Conservation (phyloP, 2,888 invertebrate genomes). For the Reticulitermes lucifugus region DNA sequence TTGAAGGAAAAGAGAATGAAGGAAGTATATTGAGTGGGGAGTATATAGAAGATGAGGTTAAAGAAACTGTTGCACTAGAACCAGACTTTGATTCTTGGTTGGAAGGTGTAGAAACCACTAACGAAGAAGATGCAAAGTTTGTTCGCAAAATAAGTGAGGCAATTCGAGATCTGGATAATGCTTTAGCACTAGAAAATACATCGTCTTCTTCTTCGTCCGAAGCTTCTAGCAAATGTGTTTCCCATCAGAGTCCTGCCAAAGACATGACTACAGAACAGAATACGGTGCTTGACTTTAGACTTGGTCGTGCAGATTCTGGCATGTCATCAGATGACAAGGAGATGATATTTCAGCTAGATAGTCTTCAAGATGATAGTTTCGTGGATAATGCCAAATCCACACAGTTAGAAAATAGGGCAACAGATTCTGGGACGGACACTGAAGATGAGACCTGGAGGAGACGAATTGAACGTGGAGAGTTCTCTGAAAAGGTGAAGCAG, state of each 20-base stretch:
- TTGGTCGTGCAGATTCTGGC: constrained; percentile 58
- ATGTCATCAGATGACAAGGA: constrained; percentile 34
- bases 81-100: constrained; percentile 70
- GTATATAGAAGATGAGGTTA: constrained; percentile 18
- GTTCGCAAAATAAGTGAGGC: constrained; percentile 73
- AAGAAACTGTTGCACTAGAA: constrained; percentile 7
- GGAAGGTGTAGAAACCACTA: constrained; percentile 69
- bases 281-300: constrained; percentile 60
- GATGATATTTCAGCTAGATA: constrained; percentile 45
- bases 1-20: constrained; percentile 22
- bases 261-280: constrained; percentile 48
- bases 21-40: constrained; percentile 21
- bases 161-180: constrained; percentile 73
- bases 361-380: constrained; percentile 57
- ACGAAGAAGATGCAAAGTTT: constrained; percentile 72
- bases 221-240: constrained; percentile 46
- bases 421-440: constrained; percentile 68
- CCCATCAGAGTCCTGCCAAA: constrained; percentile 45
- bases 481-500: constrained; percentile 72
- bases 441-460: constrained; percentile 74
- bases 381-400: constrained; percentile 46
- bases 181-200: constrained; percentile 71
- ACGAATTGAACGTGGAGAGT: constrained; percentile 70
- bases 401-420: constrained; percentile 56
- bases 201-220: constrained; percentile 58